Base-by-base conservation (phyloP, 2,797 vertebrate genomes). In the Borostomias antarcticus region DNA sequence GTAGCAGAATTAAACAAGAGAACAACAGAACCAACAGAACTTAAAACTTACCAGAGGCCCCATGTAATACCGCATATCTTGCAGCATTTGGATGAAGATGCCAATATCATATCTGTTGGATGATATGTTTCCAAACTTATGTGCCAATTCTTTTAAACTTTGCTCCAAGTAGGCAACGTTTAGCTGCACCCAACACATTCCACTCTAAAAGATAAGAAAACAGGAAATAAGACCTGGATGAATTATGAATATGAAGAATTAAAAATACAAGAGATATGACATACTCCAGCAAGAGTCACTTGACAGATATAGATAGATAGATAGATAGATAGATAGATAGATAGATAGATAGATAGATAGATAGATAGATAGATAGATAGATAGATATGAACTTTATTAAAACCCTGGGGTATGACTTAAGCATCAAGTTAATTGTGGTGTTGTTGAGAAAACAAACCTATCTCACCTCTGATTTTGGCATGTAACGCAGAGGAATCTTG, bases 61-160 rank as follows among this genome's bases (percentile, higher is more conserved):
- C 76, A 92, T 85, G 47, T 84, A 79, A 72, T 85, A 70, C 56
- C 91, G 85, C 63, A 91, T 82, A 57, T 91, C 89, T 74, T 88
- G 83, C 65, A 94, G 76, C 82, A 91, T 93, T 72, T 88, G 75
- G 61, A 92, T 83, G 58, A 93, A 86, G 52, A 91, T 90, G 52
- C 75, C 86, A 72, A 93, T 93, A 73, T 91, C 82, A 62, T 90
- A 86, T 80, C 84, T 90, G 83, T 94, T 94, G 72, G 91, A 90
- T 69, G 93, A 93, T 83, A 92, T 88, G 69, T 93, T 93, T 71
- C 92, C 93, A 88, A 94, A 94, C 82, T 91, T 92, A 43, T 86
- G 52, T 1, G 87, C 69, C 87, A 94, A 88, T 66, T 66, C 79
- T 75, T 81, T 62, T 84, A 94, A 91, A 85, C 93, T 93, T 57